A percentile compares a stretch with the other conserved stretches of the same genome.
Evolutionary conservation across 2,113 vertebrate species (phyloP).

Genomic region (Myodes glareolus): DNA sequence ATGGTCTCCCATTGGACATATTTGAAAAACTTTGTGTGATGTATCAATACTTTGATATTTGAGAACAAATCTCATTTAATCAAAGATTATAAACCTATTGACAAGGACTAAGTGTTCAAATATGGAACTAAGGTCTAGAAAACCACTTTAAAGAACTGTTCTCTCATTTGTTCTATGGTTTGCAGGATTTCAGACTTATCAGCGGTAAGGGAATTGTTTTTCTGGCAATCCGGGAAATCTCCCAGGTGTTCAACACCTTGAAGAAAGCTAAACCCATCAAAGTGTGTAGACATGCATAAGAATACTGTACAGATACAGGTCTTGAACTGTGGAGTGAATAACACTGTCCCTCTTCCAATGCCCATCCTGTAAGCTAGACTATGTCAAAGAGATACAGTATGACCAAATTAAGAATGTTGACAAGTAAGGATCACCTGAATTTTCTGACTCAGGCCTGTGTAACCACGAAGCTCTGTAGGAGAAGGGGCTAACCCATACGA

Average conservation of each 20-base stretch:
- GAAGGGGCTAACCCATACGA: neutral
- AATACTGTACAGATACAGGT: neutral
- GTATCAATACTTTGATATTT: neutral
- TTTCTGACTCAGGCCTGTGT: neutral
- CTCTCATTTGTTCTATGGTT: neutral
- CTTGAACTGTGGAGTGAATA: neutral
- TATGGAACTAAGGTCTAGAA: neutral
- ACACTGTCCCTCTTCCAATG: neutral
- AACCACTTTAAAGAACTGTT: neutral
- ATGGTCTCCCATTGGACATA: neutral
- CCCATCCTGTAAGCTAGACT: neutral
- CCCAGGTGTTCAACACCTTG: neutral
- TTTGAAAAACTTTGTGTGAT: neutral
- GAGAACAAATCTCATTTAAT: constrained; percentile 9
- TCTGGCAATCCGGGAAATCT: neutral
- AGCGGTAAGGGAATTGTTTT: neutral
- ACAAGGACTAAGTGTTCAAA: neutral
- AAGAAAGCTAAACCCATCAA: neutral
- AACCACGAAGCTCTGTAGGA: neutral
- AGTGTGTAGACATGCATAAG: neutral
- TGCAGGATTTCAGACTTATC: neutral
- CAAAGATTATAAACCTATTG: neutral
- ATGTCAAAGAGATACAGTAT: neutral
- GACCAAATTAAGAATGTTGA: no score
- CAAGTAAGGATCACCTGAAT: neutral